Percentiles rank a stretch among this genome's conserved stretches.
These are phyloP conservation scores for Argyra leucocephala DNA, from an alignment of 2,888 invertebrate genomes.

Conservation along the genomic window DNA sequence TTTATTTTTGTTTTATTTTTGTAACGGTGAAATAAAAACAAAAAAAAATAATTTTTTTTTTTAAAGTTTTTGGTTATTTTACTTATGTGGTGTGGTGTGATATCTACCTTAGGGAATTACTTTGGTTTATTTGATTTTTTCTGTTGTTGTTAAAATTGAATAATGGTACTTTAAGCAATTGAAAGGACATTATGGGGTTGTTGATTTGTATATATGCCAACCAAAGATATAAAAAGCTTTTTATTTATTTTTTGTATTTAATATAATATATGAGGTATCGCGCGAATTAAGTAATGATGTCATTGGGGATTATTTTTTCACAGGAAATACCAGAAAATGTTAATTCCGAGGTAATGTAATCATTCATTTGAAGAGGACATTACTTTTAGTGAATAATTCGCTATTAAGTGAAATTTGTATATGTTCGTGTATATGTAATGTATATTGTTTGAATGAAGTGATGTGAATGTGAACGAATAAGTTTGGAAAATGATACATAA, in stretches of 20 bases:
- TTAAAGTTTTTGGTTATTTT: background rate
- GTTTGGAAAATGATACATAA: no score
- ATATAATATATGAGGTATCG: background rate
- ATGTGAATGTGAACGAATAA: no score
- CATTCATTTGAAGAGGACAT: no score
- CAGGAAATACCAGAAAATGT: no score
- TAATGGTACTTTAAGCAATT: background rate
- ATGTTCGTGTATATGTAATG: no score
- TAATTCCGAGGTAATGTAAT: no score
- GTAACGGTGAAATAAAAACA: no score
- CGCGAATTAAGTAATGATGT: background rate
- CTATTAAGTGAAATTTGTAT: no score
- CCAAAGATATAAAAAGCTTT: background rate
- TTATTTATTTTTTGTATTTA: background rate
- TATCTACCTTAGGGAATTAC: background rate
- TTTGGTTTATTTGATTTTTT: background rate
- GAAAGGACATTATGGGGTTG: background rate
- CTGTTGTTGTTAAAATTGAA: background rate
- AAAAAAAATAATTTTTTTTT: background rate
- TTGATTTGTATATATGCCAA: background rate
- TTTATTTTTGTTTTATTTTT: no score
- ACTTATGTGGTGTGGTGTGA: background rate
- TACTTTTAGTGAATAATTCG: no score
- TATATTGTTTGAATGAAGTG: no score
- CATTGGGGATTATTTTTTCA: background rate